phyloP scores from a whole-genome alignment of 2,113 vertebrate genomes.

The Hippocampus mohnikei region DNA sequence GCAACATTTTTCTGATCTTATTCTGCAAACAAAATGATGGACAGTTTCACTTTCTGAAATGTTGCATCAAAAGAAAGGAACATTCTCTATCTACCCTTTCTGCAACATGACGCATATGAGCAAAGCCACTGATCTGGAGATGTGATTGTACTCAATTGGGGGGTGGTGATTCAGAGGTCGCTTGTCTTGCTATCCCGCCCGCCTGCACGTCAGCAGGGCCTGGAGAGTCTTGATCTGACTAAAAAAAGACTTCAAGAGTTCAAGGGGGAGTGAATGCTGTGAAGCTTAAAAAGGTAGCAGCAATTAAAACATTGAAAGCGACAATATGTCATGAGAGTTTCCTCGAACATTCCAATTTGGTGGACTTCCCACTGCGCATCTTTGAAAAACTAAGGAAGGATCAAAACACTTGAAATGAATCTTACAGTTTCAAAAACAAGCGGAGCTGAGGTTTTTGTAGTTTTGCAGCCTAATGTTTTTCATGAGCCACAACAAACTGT shows the following conservation, averaged over 20 bases:
- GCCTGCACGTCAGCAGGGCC: neutral
- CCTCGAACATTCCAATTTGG: neutral
- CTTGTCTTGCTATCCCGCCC: neutral
- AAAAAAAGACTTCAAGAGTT: neutral
- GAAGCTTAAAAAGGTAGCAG: neutral
- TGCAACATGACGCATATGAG: conserved; percentile 20
- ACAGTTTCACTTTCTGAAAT: conserved; percentile 23
- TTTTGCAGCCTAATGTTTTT: neutral
- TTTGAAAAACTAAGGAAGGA: neutral
- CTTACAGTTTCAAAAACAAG: neutral
- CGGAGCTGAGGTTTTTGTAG: neutral
- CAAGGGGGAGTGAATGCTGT: too few relatives aligned
- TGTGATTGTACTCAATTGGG: neutral
- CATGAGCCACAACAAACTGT: neutral
- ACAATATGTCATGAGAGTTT: neutral
- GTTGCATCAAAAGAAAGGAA: conserved; percentile 14
- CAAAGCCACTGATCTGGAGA: neutral
- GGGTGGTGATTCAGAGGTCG: conserved; percentile 5
- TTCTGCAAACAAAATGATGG: conserved; percentile 14
- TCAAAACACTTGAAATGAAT: neutral
- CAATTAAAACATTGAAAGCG: neutral
- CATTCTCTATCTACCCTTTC: conserved; percentile 1
- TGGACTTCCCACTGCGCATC: neutral
- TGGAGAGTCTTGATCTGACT: conserved; percentile 3
- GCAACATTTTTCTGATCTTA: conserved; percentile 32